Conservation (phyloP, 2,113 vertebrate species). For the Zingel zingel region DNA sequence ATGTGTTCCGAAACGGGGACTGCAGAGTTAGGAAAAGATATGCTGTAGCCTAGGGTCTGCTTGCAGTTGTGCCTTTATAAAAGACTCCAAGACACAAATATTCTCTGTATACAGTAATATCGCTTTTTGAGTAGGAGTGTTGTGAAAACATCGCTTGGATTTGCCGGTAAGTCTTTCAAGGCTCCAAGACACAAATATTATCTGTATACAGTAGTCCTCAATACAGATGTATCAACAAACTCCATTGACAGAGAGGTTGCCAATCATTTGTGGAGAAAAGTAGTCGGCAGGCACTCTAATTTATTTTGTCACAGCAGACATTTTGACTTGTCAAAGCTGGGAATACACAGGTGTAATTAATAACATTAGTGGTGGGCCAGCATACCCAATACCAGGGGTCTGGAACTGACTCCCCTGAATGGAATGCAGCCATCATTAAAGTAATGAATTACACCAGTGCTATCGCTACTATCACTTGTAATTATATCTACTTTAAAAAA, state of each 20-base stretch:
- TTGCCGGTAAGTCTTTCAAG: no score
- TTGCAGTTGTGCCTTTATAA: background rate
- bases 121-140: no score
- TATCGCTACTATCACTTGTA: no score
- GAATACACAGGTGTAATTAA: background rate
- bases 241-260: background rate
- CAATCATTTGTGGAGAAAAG: background rate
- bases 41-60: no score
- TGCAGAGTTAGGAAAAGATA: no score
- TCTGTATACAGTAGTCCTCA: background rate
- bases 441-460: background rate
- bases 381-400: background rate
- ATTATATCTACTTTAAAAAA: background rate
- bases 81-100: no score
- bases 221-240: background rate
- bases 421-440: conserved; percentile 4
- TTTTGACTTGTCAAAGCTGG: background rate
- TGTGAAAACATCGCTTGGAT: no score
- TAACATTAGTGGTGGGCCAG: background rate
- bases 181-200: background rate
- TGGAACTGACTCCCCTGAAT: background rate
- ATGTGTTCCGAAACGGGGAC: no score
- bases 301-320: background rate
- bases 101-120: no score
- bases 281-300: background rate